A percentile compares a stretch with the other conserved stretches of the same genome.
Evolutionary conservation across 2,888 invertebrate genomes (phyloP).

Genomic region (Sclerodermus sp.): DNA sequence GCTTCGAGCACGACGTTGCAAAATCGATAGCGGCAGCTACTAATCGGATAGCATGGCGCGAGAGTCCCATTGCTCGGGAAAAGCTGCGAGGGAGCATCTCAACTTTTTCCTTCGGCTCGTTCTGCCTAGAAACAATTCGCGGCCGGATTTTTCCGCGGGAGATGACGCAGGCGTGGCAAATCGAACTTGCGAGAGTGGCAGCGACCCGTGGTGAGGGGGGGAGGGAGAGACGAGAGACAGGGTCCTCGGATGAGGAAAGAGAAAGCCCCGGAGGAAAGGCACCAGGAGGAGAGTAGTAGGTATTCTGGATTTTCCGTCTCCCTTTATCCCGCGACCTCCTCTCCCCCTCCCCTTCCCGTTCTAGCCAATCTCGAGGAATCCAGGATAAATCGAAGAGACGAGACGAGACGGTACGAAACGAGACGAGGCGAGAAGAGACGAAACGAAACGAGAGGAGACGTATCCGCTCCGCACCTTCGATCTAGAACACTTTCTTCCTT

Average conservation of each 20-base stretch:
- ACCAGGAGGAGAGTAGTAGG: not conserved
- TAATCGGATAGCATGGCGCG: slow-evolving; percentile 33
- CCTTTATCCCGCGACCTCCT: no score
- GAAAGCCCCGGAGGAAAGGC: not conserved
- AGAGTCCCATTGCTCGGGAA: slow-evolving; percentile 7
- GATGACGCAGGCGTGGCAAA: slow-evolving; percentile 21
- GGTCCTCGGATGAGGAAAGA: not conserved
- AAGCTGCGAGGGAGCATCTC: not conserved
- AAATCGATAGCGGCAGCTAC: slow-evolving; percentile 37
- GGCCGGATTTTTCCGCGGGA: slow-evolving; percentile 6
- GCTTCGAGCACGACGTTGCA: slow-evolving; percentile 33
- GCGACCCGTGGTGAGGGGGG: slow-evolving; percentile 1
- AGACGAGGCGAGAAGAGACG: no score
- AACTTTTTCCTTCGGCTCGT: not conserved
- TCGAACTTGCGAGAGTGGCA: no score
- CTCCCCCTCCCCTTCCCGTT: no score
- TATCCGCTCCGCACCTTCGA: no score
- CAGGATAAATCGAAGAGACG: no score
- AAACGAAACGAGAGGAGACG: no score
- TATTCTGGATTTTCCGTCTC: no score
- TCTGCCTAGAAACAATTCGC: not conserved
- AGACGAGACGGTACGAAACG: no score
- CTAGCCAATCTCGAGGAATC: no score
- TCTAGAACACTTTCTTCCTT: no score
- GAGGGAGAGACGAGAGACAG: slow-evolving; percentile 1